phyloP scores from a whole-genome alignment of 2,888 invertebrate genomes.

The Geotrupes spiniger region DNA sequence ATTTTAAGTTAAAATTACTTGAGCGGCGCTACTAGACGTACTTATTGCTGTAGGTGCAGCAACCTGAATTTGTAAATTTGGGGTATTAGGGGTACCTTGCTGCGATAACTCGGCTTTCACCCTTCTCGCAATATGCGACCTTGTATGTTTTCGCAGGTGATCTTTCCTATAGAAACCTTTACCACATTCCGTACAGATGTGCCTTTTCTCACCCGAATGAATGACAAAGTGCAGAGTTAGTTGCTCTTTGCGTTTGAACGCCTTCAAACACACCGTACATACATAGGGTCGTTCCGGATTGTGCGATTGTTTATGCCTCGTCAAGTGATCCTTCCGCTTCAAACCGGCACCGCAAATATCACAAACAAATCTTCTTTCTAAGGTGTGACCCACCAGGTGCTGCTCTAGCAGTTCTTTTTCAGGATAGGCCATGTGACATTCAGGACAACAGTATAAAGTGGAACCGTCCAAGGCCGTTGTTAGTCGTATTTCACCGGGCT shows the following conservation, averaged over 20 bases:
- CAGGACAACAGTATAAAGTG: slow-evolving; percentile 81
- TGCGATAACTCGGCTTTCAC: slow-evolving; percentile 82
- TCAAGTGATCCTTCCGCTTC: slow-evolving; percentile 83
- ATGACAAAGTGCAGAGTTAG: slow-evolving; percentile 85
- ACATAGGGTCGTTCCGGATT: slow-evolving; percentile 87
- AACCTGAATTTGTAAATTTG: slow-evolving; percentile 46
- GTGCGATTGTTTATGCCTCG: slow-evolving; percentile 83
- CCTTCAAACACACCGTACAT: slow-evolving; percentile 83
- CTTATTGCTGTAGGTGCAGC: slow-evolving; percentile 44
- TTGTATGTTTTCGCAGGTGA: slow-evolving; percentile 80
- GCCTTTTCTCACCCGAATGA: slow-evolving; percentile 85
- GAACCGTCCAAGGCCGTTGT: slow-evolving; percentile 81
- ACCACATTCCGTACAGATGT: slow-evolving; percentile 83
- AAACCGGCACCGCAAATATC: slow-evolving; percentile 87
- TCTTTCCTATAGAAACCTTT: slow-evolving; percentile 89
- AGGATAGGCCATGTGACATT: slow-evolving; percentile 87
- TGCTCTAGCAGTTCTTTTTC: slow-evolving; percentile 81
- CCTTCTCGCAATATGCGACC: slow-evolving; percentile 79
- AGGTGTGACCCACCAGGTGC: slow-evolving; percentile 81
- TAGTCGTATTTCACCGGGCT: slow-evolving; percentile 78
- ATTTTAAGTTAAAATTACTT: slow-evolving; percentile 39
- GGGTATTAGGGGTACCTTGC: slow-evolving; percentile 49
- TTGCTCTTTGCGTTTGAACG: slow-evolving; percentile 87
- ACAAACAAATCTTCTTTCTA: slow-evolving; percentile 81
- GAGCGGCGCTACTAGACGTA: slow-evolving; percentile 27